Conservation (phyloP, 2,113 vertebrate species). For the Speoplatyrhinus poulsoni region DNA sequence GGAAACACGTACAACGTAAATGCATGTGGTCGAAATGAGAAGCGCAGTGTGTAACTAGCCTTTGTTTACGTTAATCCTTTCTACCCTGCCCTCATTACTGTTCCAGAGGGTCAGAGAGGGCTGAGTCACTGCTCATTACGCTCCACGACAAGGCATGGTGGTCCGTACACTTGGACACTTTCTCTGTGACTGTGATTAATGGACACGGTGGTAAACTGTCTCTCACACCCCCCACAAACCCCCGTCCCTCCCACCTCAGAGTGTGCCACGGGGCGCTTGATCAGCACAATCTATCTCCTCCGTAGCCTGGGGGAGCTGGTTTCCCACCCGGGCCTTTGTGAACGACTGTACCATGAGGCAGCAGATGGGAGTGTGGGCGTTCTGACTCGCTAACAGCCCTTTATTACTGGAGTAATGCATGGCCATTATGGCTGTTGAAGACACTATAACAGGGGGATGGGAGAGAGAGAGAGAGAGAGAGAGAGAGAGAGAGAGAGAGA, state of each 20-base stretch:
- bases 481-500: constrained; percentile 24
- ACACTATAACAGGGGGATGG: too few relatives aligned
- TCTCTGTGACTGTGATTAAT: constrained; percentile 71
- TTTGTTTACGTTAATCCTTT: too few relatives aligned
- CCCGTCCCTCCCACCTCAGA: constrained; percentile 28
- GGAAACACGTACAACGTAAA: too few relatives aligned
- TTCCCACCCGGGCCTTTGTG: constrained; percentile 52
- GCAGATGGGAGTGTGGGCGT: constrained; percentile 63
- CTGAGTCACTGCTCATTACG: constrained; percentile 54
- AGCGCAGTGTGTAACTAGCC: too few relatives aligned
- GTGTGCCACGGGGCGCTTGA: constrained; percentile 39
- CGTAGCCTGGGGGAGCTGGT: constrained; percentile 54
- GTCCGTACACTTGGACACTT: constrained; percentile 54
- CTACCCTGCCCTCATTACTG: constrained; percentile 31
- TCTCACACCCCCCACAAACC: constrained; percentile 27
- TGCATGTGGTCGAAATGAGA: too few relatives aligned
- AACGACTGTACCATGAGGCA: constrained; percentile 37
- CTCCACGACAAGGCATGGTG: constrained; percentile 52
- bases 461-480: not conserved
- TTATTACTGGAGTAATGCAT: constrained; percentile 62
- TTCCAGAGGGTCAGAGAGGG: constrained; percentile 41
- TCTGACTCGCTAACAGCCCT: constrained; percentile 56
- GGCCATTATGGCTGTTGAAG: constrained; percentile 53
- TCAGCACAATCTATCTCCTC: constrained; percentile 61
- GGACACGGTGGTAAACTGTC: constrained; percentile 46